Percentiles rank a stretch among this genome's conserved stretches.
These are phyloP conservation scores for Ditylenchus dipsaci DNA, from an alignment of 1,140 invertebrate species.

Conservation along the genomic window DNA sequence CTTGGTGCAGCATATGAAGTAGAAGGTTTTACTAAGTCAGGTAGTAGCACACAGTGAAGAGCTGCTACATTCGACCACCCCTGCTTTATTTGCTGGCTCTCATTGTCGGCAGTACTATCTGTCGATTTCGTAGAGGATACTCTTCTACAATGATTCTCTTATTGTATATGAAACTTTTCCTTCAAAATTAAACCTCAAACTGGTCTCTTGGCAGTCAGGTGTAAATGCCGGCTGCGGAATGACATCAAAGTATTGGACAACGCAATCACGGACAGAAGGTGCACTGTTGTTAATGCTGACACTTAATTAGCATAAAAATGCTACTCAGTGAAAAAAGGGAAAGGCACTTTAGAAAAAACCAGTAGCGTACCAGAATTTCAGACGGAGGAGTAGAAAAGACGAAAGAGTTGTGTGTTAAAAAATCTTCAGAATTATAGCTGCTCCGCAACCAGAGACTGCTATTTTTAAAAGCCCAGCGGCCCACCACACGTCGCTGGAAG, in stretches of 20 bases:
- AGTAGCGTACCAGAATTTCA: no score
- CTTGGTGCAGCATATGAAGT: slow-evolving; percentile 78
- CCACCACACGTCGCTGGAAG: no score
- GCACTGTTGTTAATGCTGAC: slow-evolving; percentile 78
- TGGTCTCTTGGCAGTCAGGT: slow-evolving; percentile 43
- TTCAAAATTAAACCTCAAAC: slow-evolving; percentile 27
- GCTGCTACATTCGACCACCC: slow-evolving; percentile 92
- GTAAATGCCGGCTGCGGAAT: slow-evolving; percentile 88
- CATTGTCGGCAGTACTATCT: slow-evolving; percentile 32
- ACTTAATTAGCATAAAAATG: no score
- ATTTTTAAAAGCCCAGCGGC: no score
- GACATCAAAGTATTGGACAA: slow-evolving; percentile 95
- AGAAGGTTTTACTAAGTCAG: slow-evolving; percentile 66
- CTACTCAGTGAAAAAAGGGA: no score
- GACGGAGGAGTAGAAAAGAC: no score
- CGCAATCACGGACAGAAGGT: slow-evolving; percentile 85
- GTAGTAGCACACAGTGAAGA: slow-evolving; percentile 87
- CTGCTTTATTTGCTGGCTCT: slow-evolving; percentile 82
- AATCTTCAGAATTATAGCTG: no score
- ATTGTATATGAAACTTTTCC: background rate
- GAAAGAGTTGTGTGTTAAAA: no score
- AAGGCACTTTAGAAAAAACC: no score
- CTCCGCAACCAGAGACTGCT: no score
- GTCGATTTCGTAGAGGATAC: slow-evolving; percentile 38
- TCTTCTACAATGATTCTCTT: slow-evolving; percentile 30